Evolutionary conservation across 2,113 vertebrate species (phyloP), one percentile per base, ranked within the genome.

Genomic region (Hiodon tergisus): DNA sequence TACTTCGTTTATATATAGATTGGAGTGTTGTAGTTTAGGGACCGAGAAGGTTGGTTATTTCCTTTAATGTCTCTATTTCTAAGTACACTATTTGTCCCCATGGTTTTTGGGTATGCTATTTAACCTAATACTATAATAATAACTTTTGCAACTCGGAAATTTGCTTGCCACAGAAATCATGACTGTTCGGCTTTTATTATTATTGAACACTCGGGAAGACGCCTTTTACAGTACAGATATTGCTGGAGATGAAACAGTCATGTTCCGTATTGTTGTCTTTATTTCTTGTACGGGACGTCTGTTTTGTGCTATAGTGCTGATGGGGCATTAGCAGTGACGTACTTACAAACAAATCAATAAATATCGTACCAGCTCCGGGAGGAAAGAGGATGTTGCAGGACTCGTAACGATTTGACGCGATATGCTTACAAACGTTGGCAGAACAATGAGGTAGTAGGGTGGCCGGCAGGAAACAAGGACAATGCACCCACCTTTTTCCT

Each of bases 401-500:
- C 88, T 87, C 82, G 85, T 87, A 86, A 79, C 80, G 83, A 83
- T 82, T 82, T 69, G 76, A 83, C 79, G 75, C 77, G 78, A 78
- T 65, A 62, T 50, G 60, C 61, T 53, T 65, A 48, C 16, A 73
- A 74, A 61, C 72, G 82, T 50, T 69, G 52, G 77, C 47, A 87
- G 72, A 92, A 95, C 93, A 92, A 91, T 92, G 83, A 91, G 78
- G 74, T 74, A 77, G 85, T 81, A 86, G 85, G 87, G 85, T 79
- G 85, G 86, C 89, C 91, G 88, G 91, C 94, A 96, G 96, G 96
- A 98, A 94, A 89, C 89, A 80, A 9, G 78, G 86, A 96, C 94
- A 95, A 95, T 97, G 85, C 92, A 90, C 89, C 90, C 94, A 95
- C 94, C 94, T 96, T 98, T 97, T 98, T 98, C 96, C 96, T 95